Percentiles rank a stretch among this genome's conserved stretches.
These are phyloP conservation scores for Megalonaias nervosa DNA, from an alignment of 1,140 invertebrate genomes.

Conservation along the genomic window DNA sequence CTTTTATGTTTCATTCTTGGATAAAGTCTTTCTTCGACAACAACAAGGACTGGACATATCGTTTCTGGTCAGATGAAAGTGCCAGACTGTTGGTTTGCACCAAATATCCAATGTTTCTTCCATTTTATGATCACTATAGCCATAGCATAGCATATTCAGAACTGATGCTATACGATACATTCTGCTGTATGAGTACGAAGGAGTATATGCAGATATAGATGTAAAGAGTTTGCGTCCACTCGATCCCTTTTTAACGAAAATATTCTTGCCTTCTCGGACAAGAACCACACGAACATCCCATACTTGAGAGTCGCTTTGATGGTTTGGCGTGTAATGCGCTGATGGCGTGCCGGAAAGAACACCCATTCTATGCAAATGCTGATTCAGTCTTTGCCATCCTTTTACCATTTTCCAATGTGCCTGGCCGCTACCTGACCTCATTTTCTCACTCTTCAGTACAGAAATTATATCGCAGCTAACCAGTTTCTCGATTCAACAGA, in stretches of 20 bases:
- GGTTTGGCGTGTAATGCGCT: slow-evolving; percentile 57
- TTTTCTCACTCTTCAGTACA: slow-evolving; percentile 6
- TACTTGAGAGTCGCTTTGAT: slow-evolving; percentile 45
- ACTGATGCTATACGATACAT: slow-evolving; percentile 61
- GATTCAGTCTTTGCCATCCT: slow-evolving; percentile 43
- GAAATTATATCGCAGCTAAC: slow-evolving; percentile 32
- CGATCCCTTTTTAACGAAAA: slow-evolving; percentile 36
- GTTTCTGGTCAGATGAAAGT: slow-evolving; percentile 63
- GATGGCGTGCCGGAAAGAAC: slow-evolving; percentile 52
- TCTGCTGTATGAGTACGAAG: slow-evolving; percentile 58
- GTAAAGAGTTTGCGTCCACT: slow-evolving; percentile 50
- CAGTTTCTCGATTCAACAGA: slow-evolving; percentile 4
- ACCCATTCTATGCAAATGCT: slow-evolving; percentile 58
- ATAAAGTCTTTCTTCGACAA: slow-evolving; percentile 51
- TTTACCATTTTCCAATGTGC: slow-evolving; percentile 11
- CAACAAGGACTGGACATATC: slow-evolving; percentile 61
- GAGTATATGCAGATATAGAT: slow-evolving; percentile 61
- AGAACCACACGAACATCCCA: slow-evolving; percentile 59
- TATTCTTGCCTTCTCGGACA: slow-evolving; percentile 58
- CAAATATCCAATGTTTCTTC: slow-evolving; percentile 49
- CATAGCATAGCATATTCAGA: slow-evolving; percentile 50
- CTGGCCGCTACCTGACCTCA: neutral
- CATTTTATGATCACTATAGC: slow-evolving; percentile 50
- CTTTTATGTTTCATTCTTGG: slow-evolving; percentile 46
- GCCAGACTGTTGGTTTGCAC: slow-evolving; percentile 47